Evolutionary conservation across 2,797 vertebrate species (phyloP), one percentile per base, ranked within the genome.

Genomic region (Delichon dasypus): DNA sequence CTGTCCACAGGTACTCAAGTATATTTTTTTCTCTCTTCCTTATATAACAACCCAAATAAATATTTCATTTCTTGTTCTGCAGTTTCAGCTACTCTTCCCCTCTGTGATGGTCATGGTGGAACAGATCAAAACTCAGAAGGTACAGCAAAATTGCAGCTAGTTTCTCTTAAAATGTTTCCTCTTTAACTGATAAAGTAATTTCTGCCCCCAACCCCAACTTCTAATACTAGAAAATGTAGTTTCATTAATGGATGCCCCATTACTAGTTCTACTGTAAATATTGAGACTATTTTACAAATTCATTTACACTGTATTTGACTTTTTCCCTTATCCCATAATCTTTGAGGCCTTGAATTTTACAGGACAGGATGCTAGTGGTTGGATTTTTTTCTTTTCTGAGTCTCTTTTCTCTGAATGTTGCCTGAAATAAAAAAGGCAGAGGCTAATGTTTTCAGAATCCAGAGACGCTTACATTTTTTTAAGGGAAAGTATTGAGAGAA

Each of bases 61-160:
- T 71, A 45, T 62, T 70, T 71, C 74, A 16, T 19, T 91, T 32
- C 62, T 85, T 73, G 16, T 85, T 96, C 95, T 97, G 74, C 72
- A 99, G 99, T 99, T 99, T 95, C 99, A 99, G 97, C 97, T 99
- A 95, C 98, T 99, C 93, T 99, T 99, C 65, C 99, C 99, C 13
- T 99, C 99, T 17, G 98, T 99, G 81, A 99, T 99, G 98, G 98
- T 99, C 90, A 99, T 99, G 92, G 99, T 99, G 29, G 99, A 99
- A 89, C 98, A 99, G 55, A 99, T 99, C 89, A 99, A 98, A 96
- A 98, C 98, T 66, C 99, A 99, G 93, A 99, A 99, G 99, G 99
- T 99, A 95, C 25, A 32, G n/a, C 72, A 45, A 58, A 53, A 81
- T 29, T 86, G 47, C 44, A 66, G 44, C 27, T 94, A 45, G 14